These are phyloP conservation scores for Anticlea derivata DNA, from an alignment of 2,888 invertebrate species.

Conservation along the genomic window DNA sequence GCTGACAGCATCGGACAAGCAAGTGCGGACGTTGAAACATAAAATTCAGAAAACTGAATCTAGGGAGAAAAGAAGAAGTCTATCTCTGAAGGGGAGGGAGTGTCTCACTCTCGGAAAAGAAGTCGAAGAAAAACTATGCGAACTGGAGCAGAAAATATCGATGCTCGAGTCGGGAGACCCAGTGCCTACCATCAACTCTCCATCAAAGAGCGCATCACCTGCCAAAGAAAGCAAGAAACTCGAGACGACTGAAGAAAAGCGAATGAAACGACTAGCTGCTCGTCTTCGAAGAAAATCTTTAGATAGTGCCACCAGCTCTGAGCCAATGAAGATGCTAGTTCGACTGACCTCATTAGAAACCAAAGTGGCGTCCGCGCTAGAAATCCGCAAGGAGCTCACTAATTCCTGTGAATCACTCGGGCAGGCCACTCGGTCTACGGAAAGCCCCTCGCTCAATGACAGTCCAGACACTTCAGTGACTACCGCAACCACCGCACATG, in stretches of 20 bases:
- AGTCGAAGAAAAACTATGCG: constrained; percentile 92
- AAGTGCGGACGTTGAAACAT: constrained; percentile 90
- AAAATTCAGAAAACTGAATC: constrained; percentile 91
- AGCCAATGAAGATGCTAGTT: constrained; percentile 91
- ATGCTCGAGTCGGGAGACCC: constrained; percentile 83
- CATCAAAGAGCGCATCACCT: constrained; percentile 81
- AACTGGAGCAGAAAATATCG: constrained; percentile 90
- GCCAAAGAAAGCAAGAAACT: constrained; percentile 82
- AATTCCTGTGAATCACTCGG: constrained; percentile 85
- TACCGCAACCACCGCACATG: constrained; percentile 73
- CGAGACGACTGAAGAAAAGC: constrained; percentile 75
- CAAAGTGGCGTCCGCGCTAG: constrained; percentile 87
- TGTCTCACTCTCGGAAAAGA: constrained; percentile 92
- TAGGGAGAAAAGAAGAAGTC: constrained; percentile 90
- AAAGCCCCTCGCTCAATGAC: constrained; percentile 61
- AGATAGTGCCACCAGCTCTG: constrained; percentile 90
- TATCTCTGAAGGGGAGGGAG: constrained; percentile 93
- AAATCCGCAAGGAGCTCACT: constrained; percentile 70
- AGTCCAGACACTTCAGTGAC: constrained; percentile 53
- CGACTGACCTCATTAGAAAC: constrained; percentile 90
- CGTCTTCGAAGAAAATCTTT: constrained; percentile 89
- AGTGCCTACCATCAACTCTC: constrained; percentile 71
- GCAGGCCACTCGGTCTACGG: constrained; percentile 65
- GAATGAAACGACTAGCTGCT: constrained; percentile 80
- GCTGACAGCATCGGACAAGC: constrained; percentile 91